Evolutionary conservation across 2,888 invertebrate species (phyloP).

Genomic region (Philereme vetulata): DNA sequence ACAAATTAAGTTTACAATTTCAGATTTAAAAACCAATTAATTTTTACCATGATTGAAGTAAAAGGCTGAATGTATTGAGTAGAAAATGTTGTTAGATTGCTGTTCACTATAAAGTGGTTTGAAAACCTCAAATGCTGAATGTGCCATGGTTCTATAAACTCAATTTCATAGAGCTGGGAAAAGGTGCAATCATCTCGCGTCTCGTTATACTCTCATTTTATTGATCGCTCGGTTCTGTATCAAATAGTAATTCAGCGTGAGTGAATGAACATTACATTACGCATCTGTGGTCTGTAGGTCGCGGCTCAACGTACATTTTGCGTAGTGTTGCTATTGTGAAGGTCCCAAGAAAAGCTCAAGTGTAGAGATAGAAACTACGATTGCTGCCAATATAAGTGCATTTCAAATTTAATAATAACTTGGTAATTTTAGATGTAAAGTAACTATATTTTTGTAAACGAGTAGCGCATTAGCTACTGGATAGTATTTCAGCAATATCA

Average conservation of each 20-base stretch:
- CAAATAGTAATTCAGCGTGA: constrained; percentile 40
- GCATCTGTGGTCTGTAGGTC: constrained; percentile 27
- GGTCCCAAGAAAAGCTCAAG: constrained; percentile 28
- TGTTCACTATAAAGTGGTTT: too few relatives aligned
- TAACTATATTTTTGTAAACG: constrained; percentile 34
- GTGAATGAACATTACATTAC: constrained; percentile 2
- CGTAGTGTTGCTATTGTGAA: constrained; percentile 31
- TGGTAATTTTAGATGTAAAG: constrained; percentile 29
- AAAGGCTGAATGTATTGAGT: too few relatives aligned
- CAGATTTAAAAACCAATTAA: too few relatives aligned
- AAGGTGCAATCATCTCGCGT: constrained; percentile 6
- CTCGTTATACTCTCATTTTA: constrained; percentile 4
- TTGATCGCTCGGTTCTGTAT: constrained; percentile 47
- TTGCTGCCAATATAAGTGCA: constrained; percentile 26
- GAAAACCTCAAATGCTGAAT: too few relatives aligned
- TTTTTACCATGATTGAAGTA: too few relatives aligned
- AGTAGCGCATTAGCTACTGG: constrained; percentile 40
- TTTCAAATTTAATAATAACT: constrained; percentile 22
- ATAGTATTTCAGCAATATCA: constrained; percentile 45
- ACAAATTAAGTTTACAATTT: too few relatives aligned
- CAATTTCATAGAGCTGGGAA: neutral
- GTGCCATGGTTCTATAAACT: neutral
- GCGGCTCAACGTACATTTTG: constrained; percentile 24
- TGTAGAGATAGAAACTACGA: constrained; percentile 11
- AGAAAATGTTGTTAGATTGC: too few relatives aligned